phyloP scores from a whole-genome alignment of 2,888 invertebrate genomes.

The Augochlorella aurata region DNA sequence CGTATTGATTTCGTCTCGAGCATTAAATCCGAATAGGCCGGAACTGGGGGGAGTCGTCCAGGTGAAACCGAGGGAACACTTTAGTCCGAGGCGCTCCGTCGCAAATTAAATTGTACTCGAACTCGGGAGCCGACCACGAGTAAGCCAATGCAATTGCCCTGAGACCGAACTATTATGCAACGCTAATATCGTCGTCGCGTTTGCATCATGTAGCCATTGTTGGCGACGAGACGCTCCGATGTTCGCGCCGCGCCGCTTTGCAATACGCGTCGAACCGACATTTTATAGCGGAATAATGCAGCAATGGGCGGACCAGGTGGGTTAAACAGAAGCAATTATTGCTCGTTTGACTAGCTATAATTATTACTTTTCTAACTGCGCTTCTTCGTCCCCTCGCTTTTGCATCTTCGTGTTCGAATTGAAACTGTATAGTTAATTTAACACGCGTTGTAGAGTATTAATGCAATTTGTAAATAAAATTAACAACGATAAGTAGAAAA shows the following conservation, averaged over 20 bases:
- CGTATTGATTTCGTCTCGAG: slow-evolving; percentile 75
- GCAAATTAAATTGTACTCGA: slow-evolving; percentile 63
- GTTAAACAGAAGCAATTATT: neutral
- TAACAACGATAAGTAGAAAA: too few relatives aligned
- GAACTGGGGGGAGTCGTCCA: slow-evolving; percentile 58
- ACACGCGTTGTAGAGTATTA: too few relatives aligned
- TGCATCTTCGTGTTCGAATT: neutral
- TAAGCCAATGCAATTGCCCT: slow-evolving; percentile 60
- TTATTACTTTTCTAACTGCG: neutral
- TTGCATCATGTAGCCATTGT: slow-evolving; percentile 45
- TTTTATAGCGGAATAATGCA: slow-evolving; percentile 7
- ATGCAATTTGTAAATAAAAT: too few relatives aligned
- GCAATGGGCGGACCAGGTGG: neutral
- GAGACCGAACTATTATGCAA: slow-evolving; percentile 58
- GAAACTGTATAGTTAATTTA: too few relatives aligned
- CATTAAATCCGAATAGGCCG: slow-evolving; percentile 65
- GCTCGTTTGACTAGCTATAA: neutral
- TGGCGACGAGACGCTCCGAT: slow-evolving; percentile 24
- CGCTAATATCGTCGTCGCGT: slow-evolving; percentile 46
- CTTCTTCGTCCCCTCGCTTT: neutral
- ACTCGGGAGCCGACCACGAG: slow-evolving; percentile 31
- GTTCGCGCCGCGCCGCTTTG: neutral
- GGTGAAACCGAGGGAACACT: slow-evolving; percentile 58
- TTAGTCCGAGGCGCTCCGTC: slow-evolving; percentile 24
- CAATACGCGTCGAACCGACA: slow-evolving; percentile 1